phyloP scores from a whole-genome alignment of 2,888 invertebrate genomes.

The Stegana nigrithorax region DNA sequence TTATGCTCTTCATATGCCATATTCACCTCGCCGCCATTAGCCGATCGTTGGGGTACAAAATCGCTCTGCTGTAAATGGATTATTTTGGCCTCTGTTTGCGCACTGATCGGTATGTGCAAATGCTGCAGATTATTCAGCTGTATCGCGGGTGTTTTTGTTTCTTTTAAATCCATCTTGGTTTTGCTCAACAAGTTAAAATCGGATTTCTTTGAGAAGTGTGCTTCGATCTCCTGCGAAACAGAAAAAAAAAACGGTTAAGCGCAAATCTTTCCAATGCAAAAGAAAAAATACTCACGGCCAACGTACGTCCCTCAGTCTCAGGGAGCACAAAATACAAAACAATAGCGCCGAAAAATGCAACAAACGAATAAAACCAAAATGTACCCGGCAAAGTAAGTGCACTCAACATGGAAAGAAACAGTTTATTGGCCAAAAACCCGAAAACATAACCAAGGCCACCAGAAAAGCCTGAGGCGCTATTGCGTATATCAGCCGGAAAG shows the following conservation, averaged over 20 bases:
- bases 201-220: constrained; percentile 64
- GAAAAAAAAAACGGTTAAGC: background rate
- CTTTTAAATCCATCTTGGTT: constrained; percentile 30
- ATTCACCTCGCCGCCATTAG: constrained; percentile 46
- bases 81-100: constrained; percentile 49
- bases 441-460: constrained; percentile 82
- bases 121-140: constrained; percentile 53
- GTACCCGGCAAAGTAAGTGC: constrained; percentile 77
- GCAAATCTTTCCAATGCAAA: background rate
- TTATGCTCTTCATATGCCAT: constrained; percentile 59
- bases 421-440: constrained; percentile 80
- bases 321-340: constrained; percentile 78
- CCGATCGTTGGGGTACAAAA: constrained; percentile 41
- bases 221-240: constrained; percentile 61
- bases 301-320: constrained; percentile 84
- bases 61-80: constrained; percentile 63
- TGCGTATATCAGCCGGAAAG: constrained; percentile 76
- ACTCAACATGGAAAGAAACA: constrained; percentile 76
- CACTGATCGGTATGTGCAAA: constrained; percentile 53
- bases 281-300: constrained; percentile 64
- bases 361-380: constrained; percentile 76
- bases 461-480: constrained; percentile 79
- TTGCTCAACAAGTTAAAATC: constrained; percentile 52
- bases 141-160: constrained; percentile 33
- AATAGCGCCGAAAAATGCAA: constrained; percentile 75